Base-by-base conservation (phyloP, 30 jellyfish, hydroid and myxozoan genomes). In the Chironex yamaguchii region DNA sequence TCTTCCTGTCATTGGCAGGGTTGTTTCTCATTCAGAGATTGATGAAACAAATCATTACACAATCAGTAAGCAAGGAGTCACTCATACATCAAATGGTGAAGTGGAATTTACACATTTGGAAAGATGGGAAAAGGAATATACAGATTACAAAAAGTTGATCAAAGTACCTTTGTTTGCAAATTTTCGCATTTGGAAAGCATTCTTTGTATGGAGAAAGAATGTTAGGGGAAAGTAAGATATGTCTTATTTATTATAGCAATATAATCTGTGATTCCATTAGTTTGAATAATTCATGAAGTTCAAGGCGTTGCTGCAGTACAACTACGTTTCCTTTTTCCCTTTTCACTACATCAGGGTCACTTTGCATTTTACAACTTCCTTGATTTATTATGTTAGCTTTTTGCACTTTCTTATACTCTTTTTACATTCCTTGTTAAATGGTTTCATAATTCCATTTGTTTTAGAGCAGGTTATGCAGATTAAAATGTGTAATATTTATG, bases 141-240 rank as follows among this genome's bases (percentile, higher is more conserved):
- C 58, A 49, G 97, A 94, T 65, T 89, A 94, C 79, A 88, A 95
- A 34, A 68, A 86, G 52, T 89, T 94, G 23, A 67, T 88, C 74
- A 88, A 94, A 54, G 78, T 94, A 67, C 93, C 90, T 34, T 48
- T 94, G 27, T 94, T 94, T 94, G 97, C 97, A 0, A 88, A 89
- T 63, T 94, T 94, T 70, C 84, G 99, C 49, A 89, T 71, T 22
- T 94, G 99, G 99, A 94, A 94, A 42, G 96, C 99, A 13, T 94
- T 94, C 82, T 73, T 30, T 71, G 96, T 89, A 2, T 94, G 99
- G 99, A 66, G 96, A 35, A 89, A 94, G 52, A 94, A 84, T 62
- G 96, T 94, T 64, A 76, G 95, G 48, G 95, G 92, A 62, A 88
- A 91, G 99, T 94, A 67, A 42, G 87, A 71, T 35, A 20, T n/a